Evolutionary conservation across 2,888 invertebrate genomes (phyloP), one percentile per base, ranked within the genome.

Genomic region (Ligdia adustata): DNA sequence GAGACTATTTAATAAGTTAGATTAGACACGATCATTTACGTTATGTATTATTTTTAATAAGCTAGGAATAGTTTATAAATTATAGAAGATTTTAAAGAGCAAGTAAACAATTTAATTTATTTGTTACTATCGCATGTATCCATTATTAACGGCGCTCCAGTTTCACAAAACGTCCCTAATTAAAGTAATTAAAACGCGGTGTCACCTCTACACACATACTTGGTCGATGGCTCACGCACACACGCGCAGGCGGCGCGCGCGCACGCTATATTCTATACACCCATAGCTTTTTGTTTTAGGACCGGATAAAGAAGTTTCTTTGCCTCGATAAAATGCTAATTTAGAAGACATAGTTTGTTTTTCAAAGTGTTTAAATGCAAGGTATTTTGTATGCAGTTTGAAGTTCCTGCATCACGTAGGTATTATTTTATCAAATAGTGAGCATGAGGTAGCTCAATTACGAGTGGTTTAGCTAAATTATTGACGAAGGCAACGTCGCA

Each of bases 261-360:
- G 73, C 77, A 74, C 69, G 64, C 66, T 55, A 59, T 66, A 53
- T 70, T 72, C 75, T 72, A 72, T 47, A 52, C 40, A 42, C 37
- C 41, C 38, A 50, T 51, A 51, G 72, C 70, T 75, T 77, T 79
- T 80, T 78, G 78, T 80, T 77, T 80, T 66, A 72, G 70, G 69
- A 64, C 67, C 67, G 67, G 66, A 63, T 60, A 59, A 66, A 66
- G 68, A 66, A 64, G 64, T 58, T 73, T 72, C 74, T 72, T n/a
- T 74, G 66, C 60, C 52, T 51, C 39, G 51, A 60, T 70, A 55
- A 59, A 66, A 64, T 61, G 57, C 57, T 50, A 60, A 68, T 61
- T 62, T 59, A 43, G 33, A 37, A 52, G 47, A 43, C 55, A 22
- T 32, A 40, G 42, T 47, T 51, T 40, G 37, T 40, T 42, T 41